phyloP scores from a whole-genome alignment of 2,113 vertebrate species.

The Syrmaticus mikado region DNA sequence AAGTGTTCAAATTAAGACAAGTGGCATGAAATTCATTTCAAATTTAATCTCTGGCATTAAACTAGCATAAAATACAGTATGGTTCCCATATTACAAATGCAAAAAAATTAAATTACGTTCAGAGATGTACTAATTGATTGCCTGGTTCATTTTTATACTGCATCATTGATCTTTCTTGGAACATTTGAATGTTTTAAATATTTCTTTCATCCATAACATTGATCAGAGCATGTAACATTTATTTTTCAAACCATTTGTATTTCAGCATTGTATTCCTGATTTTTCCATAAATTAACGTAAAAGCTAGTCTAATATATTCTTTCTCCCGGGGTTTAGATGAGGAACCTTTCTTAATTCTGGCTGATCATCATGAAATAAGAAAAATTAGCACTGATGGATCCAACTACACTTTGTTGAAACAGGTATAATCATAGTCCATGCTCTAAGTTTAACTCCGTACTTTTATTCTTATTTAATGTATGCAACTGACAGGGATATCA shows the following conservation, averaged over 20 bases:
- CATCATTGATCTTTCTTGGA: constrained; percentile 72
- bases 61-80: constrained; percentile 18
- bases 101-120: constrained; percentile 26
- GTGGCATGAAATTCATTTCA: background rate
- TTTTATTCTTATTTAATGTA: constrained; percentile 45
- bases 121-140: constrained; percentile 71
- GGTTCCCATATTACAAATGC: constrained; percentile 27
- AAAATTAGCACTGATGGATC: constrained; percentile 97
- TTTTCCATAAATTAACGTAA: constrained; percentile 72
- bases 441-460: constrained; percentile 55
- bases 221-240: constrained; percentile 69
- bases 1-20: background rate
- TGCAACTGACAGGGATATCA: constrained; percentile 2
- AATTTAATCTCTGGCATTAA: constrained; percentile 32
- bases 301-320: constrained; percentile 63
- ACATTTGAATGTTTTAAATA: constrained; percentile 73
- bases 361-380: constrained; percentile 98
- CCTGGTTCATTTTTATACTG: constrained; percentile 72
- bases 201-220: constrained; percentile 73
- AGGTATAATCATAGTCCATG: constrained; percentile 82
- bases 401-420: constrained; percentile 97
- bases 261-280: constrained; percentile 71
- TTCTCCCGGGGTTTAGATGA: constrained; percentile 85
- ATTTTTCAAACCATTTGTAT: constrained; percentile 67
- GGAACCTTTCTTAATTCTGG: constrained; percentile 96